Base-by-base conservation (phyloP, 2,797 vertebrate species). In the Myoxocephalus aenaeus region DNA sequence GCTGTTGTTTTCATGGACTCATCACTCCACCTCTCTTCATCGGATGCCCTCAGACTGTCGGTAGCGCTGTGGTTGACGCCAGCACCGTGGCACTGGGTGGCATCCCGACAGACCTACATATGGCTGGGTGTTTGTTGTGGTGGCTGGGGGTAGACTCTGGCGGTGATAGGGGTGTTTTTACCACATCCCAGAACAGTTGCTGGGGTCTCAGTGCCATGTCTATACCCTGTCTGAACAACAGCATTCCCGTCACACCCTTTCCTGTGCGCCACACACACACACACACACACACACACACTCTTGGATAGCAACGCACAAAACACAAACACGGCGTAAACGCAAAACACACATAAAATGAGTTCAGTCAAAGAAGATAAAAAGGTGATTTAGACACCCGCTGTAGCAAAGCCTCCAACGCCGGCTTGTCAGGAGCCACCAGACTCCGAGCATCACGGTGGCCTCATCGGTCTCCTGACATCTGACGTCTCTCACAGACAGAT, bases 61-160 rank as follows among this genome's bases (percentile, higher is more conserved):
- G 88, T 81, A 83, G 84, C 62, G 10, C 74, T 80, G 86, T 29
- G 80, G 84, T 83, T 74, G 82, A 87, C 57, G 87, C 84, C 86
- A 83, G 74, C 89, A 87, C 83, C 82, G 75, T 65, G 82, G 85
- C 80, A 63, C 87, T 90, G 88, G 91, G 91, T 89, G 91, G 90
- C 91, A 93, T 92, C 82, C 70, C 58, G 25, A 74, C 87, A 87
- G 86, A 84, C 86, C 82, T 83, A 86, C 90, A 92, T 85, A 91
- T 89, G 92, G 87, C 72, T 48, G 79, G 25, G 70, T 90, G 88
- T 91, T 91, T 93, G 88, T 90, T 93, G 92, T 93, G 91, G 91
- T 85, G 80, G 75, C 80, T 86, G 76, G 73, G 83, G 83, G 75
- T 57, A 77, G 79, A 81, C 62, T 83, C 75, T 89, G 71, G 84